Evolutionary conservation across 2,797 vertebrate species (phyloP), one percentile per base, ranked within the genome.

Genomic region (Gymnothorax javanicus): DNA sequence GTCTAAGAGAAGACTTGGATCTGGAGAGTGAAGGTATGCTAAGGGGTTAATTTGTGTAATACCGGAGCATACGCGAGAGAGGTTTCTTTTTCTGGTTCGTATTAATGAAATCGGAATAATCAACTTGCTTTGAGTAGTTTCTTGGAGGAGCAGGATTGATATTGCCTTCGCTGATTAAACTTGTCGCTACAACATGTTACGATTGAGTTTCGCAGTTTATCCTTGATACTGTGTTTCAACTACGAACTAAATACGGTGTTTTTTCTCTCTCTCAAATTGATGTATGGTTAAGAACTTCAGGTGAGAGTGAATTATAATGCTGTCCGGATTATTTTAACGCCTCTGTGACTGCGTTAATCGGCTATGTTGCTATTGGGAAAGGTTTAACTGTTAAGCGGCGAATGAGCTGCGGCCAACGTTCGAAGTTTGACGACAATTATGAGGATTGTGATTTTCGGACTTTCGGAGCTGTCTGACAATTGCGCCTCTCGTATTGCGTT

Each of bases 21-120:
- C 81, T 71, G 85, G 62, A 89, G 81, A 73, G 56, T 71, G 23
- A 87, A 57, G 90, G 90, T 91, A 90, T 12, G 89, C 86, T 82
- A 69, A 59, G 57, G 84, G 67, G 67, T 67, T 71, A 73, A 82
- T 85, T 58, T 82, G 56, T 67, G 83, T 67, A 64, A 58, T 81
- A 25, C 23, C 23, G 20, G 15, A 43, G 33, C 33, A 43, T 2
- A 43, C 33, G 84, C 25, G 82, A 88, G 64, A 50, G 64, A 77
- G 52, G 83, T 56, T 69, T 54, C 64, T 85, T n/a, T 50, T 77
- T 56, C 67, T 85, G 50, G 33, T 60, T 73, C 27, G n/a, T 73
- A 62, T 84, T 77, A 62, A 83, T 75, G 60, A 56, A 83, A 56
- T 58, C 33, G 25, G 43, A 73, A 75, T 13, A 59, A 58, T 25